These are phyloP conservation scores for Biston stratarius DNA, from an alignment of 2,888 invertebrate genomes.

Conservation along the genomic window DNA sequence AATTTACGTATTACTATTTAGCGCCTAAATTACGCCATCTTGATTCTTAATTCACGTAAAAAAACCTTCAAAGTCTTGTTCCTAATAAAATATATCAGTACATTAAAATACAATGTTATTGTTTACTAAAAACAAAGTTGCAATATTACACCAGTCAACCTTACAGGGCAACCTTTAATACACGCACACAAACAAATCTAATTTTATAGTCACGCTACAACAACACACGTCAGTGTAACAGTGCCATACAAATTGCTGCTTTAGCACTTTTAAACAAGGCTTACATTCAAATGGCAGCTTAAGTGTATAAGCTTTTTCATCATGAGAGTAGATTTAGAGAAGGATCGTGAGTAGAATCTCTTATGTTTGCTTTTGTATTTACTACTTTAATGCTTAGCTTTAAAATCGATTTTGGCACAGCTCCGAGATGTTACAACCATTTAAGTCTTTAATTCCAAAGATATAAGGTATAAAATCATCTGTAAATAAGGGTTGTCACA, in stretches of 20 bases:
- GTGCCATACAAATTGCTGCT: slow-evolving; percentile 28
- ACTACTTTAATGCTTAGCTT: slow-evolving; percentile 26
- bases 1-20: too few relatives aligned
- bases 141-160: slow-evolving; percentile 57
- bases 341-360: slow-evolving; percentile 33
- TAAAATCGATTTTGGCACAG: slow-evolving; percentile 24
- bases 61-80: too few relatives aligned
- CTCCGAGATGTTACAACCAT: not conserved
- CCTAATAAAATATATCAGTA: too few relatives aligned
- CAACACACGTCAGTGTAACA: slow-evolving; percentile 19
- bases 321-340: slow-evolving; percentile 31
- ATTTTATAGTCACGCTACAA: slow-evolving; percentile 67
- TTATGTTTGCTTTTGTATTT: slow-evolving; percentile 28
- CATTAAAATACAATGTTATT: slow-evolving; percentile 7
- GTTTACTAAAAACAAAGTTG: slow-evolving; percentile 56
- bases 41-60: too few relatives aligned
- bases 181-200: slow-evolving; percentile 62
- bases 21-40: too few relatives aligned
- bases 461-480: slow-evolving; percentile 17
- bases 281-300: slow-evolving; percentile 23
- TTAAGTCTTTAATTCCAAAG: slow-evolving; percentile 5
- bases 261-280: slow-evolving; percentile 15
- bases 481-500: slow-evolving; percentile 17
- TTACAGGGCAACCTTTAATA: slow-evolving; percentile 70
- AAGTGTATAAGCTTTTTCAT: slow-evolving; percentile 8